phyloP scores from a whole-genome alignment of 1,140 invertebrate genomes.

The Gryllus bimaculatus region DNA sequence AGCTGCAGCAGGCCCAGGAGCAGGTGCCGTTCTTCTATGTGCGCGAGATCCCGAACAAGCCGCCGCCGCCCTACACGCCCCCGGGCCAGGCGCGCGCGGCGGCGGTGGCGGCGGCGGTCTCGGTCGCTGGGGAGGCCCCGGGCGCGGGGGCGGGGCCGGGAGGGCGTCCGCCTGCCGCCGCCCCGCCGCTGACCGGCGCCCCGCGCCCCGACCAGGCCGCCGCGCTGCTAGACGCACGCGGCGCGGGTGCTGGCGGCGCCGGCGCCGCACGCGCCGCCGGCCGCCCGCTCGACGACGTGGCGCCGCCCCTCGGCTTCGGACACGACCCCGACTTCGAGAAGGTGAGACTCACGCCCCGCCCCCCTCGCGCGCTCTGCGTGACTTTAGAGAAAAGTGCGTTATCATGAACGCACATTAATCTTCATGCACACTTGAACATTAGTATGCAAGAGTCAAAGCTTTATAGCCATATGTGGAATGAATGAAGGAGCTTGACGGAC shows the following conservation, averaged over 20 bases:
- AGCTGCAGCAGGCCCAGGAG: slow-evolving; percentile 40
- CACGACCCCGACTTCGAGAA: background rate
- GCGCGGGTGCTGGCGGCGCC: background rate
- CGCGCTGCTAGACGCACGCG: background rate
- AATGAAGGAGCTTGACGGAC: too few relatives aligned
- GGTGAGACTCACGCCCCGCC: background rate
- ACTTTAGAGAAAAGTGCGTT: too few relatives aligned
- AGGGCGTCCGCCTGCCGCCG: too few relatives aligned
- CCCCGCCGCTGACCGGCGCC: background rate
- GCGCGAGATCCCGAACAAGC: slow-evolving; percentile 59
- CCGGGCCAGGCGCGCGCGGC: slow-evolving; percentile 31
- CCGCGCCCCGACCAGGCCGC: background rate
- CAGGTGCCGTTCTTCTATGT: slow-evolving; percentile 39
- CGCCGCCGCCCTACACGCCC: slow-evolving; percentile 59
- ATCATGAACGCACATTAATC: too few relatives aligned
- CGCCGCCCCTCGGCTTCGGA: background rate
- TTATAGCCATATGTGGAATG: too few relatives aligned
- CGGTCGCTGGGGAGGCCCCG: too few relatives aligned
- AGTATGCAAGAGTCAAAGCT: too few relatives aligned
- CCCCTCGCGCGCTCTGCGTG: too few relatives aligned
- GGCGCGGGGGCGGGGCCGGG: too few relatives aligned
- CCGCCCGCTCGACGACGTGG: background rate
- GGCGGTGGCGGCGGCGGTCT: background rate
- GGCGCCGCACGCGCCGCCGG: too few relatives aligned
- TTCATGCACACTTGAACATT: too few relatives aligned